Evolutionary conservation across 2,797 vertebrate species (phyloP).

Genomic region (Astyanax mexicanus): DNA sequence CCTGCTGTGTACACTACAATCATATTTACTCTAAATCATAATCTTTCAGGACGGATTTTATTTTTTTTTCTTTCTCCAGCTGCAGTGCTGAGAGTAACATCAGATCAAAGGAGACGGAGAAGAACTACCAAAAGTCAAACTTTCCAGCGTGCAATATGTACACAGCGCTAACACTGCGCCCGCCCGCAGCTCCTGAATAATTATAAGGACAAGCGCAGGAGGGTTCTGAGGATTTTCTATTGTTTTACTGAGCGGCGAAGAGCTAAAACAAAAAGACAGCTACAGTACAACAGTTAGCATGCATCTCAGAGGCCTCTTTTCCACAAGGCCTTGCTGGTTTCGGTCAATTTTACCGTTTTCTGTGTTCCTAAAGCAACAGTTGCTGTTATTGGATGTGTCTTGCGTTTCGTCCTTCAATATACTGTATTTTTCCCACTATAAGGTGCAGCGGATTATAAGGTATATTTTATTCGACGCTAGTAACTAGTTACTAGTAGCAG

Average conservation of each 20-base stretch:
- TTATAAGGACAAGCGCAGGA: background rate
- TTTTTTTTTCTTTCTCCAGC: constrained; percentile 9
- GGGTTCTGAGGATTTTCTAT: background rate
- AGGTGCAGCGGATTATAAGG: no score
- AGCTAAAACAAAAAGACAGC: no score
- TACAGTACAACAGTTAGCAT: no score
- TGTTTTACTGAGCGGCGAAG: background rate
- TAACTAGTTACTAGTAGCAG: no score
- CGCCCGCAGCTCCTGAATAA: constrained; percentile 7
- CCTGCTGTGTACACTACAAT: constrained; percentile 32
- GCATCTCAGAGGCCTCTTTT: no score
- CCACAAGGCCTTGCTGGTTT: no score
- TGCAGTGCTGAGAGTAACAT: background rate
- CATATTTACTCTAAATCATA: constrained; percentile 30
- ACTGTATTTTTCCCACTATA: no score
- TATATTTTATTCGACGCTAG: no score
- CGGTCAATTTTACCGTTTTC: no score
- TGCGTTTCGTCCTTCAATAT: no score
- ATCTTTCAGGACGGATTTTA: constrained; percentile 9
- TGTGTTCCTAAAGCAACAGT: no score
- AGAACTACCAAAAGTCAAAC: constrained; percentile 1
- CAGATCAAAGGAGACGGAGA: constrained; percentile 15
- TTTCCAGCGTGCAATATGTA: background rate
- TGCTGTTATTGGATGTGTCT: no score
- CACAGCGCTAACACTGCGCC: background rate